A percentile compares a stretch with the other conserved stretches of the same genome.
These are phyloP conservation scores for Isichthys henryi DNA, from an alignment of 2,113 vertebrate genomes.

Conservation along the genomic window DNA sequence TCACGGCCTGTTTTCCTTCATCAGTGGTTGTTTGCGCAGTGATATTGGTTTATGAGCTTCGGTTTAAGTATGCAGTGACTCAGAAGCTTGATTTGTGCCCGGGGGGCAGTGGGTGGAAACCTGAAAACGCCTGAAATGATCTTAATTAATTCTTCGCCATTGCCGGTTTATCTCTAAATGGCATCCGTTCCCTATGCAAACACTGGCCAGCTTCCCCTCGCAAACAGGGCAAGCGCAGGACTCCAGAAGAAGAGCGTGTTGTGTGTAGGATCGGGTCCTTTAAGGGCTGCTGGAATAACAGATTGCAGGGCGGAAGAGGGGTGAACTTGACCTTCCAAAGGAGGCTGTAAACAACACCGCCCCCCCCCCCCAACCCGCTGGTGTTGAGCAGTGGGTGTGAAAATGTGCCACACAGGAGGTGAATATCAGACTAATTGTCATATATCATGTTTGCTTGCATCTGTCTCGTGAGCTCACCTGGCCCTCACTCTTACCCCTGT, in stretches of 20 bases:
- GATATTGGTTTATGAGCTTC: neutral
- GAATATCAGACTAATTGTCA: neutral
- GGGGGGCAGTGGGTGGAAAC: neutral
- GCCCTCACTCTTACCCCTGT: neutral
- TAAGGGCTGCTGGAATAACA: conserved; percentile 15
- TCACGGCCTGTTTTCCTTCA: neutral
- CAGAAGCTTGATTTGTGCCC: neutral
- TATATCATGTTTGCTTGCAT: neutral
- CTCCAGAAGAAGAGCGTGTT: neutral
- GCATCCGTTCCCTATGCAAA: neutral
- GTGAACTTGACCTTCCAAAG: conserved; percentile 32
- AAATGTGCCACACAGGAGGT: neutral
- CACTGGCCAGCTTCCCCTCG: neutral
- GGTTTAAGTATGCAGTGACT: neutral
- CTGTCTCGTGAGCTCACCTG: neutral
- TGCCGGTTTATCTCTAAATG: neutral
- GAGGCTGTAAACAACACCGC: neutral
- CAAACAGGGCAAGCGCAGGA: neutral
- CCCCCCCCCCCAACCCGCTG: neutral
- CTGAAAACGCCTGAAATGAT: neutral
- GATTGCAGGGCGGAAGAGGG: conserved; percentile 25
- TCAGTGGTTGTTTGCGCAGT: neutral
- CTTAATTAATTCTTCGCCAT: neutral
- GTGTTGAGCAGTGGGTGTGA: neutral
- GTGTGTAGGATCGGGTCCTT: neutral